phyloP scores from a whole-genome alignment of 2,113 vertebrate genomes.

The Cyphomyrus plagiostoma region DNA sequence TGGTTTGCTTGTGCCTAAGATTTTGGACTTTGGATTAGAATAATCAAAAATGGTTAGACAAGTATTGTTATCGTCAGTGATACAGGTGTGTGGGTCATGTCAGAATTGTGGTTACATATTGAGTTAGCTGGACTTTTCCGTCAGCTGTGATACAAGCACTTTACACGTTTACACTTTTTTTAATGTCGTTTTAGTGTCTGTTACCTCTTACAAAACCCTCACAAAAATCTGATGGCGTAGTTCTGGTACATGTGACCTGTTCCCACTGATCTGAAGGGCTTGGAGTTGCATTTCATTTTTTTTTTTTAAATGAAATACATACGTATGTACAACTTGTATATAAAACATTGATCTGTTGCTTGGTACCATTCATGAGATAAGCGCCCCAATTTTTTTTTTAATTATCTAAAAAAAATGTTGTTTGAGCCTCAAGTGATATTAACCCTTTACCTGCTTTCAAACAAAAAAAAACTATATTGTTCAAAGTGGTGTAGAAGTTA shows the following conservation, averaged over 20 bases:
- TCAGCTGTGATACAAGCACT: not conserved
- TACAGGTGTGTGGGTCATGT: not conserved
- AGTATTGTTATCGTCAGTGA: not conserved
- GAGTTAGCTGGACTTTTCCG: not conserved
- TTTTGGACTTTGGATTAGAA: not conserved
- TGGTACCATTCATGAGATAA: not conserved
- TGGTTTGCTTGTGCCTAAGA: not conserved
- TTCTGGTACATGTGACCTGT: not conserved
- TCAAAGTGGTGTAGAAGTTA: not conserved
- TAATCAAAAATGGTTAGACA: not conserved
- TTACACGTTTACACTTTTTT: not conserved
- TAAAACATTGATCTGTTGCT: too few relatives aligned
- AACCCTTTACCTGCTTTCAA: not conserved
- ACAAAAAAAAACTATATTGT: not conserved
- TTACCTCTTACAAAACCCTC: not conserved
- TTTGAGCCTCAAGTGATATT: too few relatives aligned
- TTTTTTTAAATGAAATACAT: not conserved
- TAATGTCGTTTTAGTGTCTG: not conserved
- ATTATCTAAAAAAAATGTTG: too few relatives aligned
- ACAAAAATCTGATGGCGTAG: not conserved
- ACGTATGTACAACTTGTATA: not conserved
- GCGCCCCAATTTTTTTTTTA: too few relatives aligned
- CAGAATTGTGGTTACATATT: not conserved
- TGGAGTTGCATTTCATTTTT: not conserved
- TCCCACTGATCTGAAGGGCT: not conserved